These are phyloP conservation scores for Hoplodrina blanda DNA, from an alignment of 2,888 invertebrate species.

Conservation along the genomic window DNA sequence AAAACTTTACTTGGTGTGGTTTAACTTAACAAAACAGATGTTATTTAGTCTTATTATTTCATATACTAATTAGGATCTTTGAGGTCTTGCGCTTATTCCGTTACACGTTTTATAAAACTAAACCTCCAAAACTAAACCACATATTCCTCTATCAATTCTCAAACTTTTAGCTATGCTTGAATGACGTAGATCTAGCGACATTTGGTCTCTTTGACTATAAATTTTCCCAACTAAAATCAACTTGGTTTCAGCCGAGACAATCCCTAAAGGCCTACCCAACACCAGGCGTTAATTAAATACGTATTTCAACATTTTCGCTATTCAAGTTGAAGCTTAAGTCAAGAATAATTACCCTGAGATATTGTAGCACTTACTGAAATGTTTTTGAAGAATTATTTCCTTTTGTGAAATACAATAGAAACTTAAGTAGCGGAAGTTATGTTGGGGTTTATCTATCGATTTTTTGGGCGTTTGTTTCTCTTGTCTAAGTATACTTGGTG, in stretches of 20 bases:
- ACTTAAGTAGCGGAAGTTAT: slow-evolving; percentile 22
- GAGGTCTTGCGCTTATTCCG: too few relatives aligned
- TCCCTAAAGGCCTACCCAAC: slow-evolving; percentile 18
- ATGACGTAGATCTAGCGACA: too few relatives aligned
- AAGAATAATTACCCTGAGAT: slow-evolving; percentile 60
- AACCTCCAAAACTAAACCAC: too few relatives aligned
- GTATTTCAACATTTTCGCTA: slow-evolving; percentile 57
- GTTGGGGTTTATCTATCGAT: slow-evolving; percentile 8
- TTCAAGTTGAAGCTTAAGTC: slow-evolving; percentile 22
- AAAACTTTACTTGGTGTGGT: too few relatives aligned
- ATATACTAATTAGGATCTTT: too few relatives aligned
- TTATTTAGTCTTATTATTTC: too few relatives aligned
- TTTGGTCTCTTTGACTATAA: too few relatives aligned
- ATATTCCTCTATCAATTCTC: too few relatives aligned
- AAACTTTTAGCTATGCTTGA: too few relatives aligned
- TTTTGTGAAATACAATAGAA: slow-evolving; percentile 34
- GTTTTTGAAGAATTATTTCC: slow-evolving; percentile 49
- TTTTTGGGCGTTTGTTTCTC: slow-evolving; percentile 11
- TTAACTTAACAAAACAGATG: too few relatives aligned
- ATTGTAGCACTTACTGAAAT: slow-evolving; percentile 55
- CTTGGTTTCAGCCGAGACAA: slow-evolving; percentile 29
- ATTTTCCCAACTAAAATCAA: slow-evolving; percentile 28
- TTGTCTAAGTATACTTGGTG: not conserved
- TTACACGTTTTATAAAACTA: too few relatives aligned
- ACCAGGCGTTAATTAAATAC: slow-evolving; percentile 50